Evolutionary conservation across 1,140 invertebrate genomes (phyloP), one percentile per base, ranked within the genome.

Genomic region (Cyclargus thomasi): DNA sequence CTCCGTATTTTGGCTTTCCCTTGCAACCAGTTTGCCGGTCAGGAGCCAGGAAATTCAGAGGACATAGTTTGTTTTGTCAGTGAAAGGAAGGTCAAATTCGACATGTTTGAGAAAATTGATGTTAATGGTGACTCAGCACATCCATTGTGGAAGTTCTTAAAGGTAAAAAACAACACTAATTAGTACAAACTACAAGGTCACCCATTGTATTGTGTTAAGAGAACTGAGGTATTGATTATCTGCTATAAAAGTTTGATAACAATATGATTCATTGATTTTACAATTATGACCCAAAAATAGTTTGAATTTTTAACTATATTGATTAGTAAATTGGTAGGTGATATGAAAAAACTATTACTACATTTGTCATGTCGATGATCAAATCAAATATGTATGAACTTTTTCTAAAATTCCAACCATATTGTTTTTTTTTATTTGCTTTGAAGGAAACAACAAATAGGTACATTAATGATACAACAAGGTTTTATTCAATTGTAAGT

Each of bases 101-200:
- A 91, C 72, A 73, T 91, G 73, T 96, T 94, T 82, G 92, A 94
- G 75, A 94, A 95, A 91, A 92, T 99, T 68, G 93, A 98, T 88
- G 98, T 99, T 0, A 99, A 99, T 88, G 97, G 97, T 0, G 93
- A 95, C 53, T 86, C 94, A 73, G 96, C 97, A 10, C 94, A 95
- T 91, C 97, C 98, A 2, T 79, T 99, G 35, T 99, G 93, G 92
- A 96, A 96, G 69, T 99, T 94, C 83, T 91, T 99, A 71, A 97
- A 98, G 87, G 90, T 90, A 81, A 67, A 20, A 57, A 16, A 64
- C 18, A 22, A 22, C 20, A 21, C 20, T 64, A 21, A n/a, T 53
- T 22, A 4, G 10, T 16, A 47, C 11, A 53, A 1, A 47, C 11
- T 14, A 64, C 36, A 23, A 62, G n/a, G 29, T 29, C 17, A 21